These are phyloP conservation scores for Drosophila hawaiiensis DNA, from an alignment of 2,888 invertebrate genomes.

Conservation along the genomic window DNA sequence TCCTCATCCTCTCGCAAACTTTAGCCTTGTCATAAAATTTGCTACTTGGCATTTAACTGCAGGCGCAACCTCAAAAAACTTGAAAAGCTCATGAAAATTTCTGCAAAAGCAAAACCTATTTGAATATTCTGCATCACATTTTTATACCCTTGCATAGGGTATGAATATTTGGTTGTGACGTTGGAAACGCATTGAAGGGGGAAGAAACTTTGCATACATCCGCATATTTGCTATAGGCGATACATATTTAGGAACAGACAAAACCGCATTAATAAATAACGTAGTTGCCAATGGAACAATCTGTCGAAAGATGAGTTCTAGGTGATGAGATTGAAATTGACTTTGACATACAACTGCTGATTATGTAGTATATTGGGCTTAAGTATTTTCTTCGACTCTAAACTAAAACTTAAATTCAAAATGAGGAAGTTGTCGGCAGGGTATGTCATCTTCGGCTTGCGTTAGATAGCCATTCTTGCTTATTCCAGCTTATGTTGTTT, in stretches of 20 bases:
- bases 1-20: not conserved
- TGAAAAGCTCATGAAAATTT: conserved; percentile 41
- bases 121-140: conserved; percentile 53
- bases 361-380: not conserved
- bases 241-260: not conserved
- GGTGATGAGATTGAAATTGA: not conserved
- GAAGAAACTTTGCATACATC: not conserved
- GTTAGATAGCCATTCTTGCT: not conserved
- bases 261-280: not conserved
- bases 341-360: not conserved
- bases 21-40: conserved; percentile 17
- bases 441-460: not conserved
- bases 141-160: not conserved
- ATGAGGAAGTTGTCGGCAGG: not conserved
- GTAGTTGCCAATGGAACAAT: not conserved
- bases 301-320: not conserved
- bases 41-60: conserved; percentile 3
- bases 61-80: conserved; percentile 5
- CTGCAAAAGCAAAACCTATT: conserved; percentile 35
- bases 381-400: not conserved
- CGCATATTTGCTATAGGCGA: not conserved
- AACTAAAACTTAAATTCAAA: not conserved
- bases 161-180: not conserved
- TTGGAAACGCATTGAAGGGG: not conserved
- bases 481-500: conserved; percentile 56